These are phyloP conservation scores for Epizoanthus rinbou DNA, from an alignment of 92 coral and sea anemone species.

Conservation along the genomic window DNA sequence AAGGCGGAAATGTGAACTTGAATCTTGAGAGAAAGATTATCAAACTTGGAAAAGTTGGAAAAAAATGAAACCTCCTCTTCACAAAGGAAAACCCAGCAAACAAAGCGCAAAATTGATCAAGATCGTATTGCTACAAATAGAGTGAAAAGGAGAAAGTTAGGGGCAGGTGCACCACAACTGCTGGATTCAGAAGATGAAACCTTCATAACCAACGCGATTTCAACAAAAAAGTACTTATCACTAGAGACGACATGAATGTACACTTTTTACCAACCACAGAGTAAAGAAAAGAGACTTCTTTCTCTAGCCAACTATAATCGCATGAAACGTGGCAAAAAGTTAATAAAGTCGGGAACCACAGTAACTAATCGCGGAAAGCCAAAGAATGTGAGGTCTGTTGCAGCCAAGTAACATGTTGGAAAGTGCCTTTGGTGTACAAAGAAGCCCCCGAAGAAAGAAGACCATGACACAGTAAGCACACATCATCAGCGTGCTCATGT, in stretches of 20 bases:
- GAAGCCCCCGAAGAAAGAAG: slow-evolving; percentile 61
- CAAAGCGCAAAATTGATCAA: slow-evolving; percentile 54
- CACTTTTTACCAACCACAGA: slow-evolving; percentile 54
- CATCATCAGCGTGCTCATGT: slow-evolving; percentile 56
- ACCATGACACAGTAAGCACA: slow-evolving; percentile 44
- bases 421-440: slow-evolving; percentile 60
- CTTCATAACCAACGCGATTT: slow-evolving; percentile 65
- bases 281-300: slow-evolving; percentile 53
- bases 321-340: slow-evolving; percentile 43
- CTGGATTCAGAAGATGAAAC: slow-evolving; percentile 66
- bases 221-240: slow-evolving; percentile 68
- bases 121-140: slow-evolving; percentile 39
- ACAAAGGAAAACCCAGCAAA: slow-evolving; percentile 59
- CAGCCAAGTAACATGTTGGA: slow-evolving; percentile 52
- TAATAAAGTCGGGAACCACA: slow-evolving; percentile 55
- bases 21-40: slow-evolving; percentile 50
- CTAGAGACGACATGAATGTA: slow-evolving; percentile 50
- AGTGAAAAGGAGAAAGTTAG: slow-evolving; percentile 51
- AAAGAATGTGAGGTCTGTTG: slow-evolving; percentile 46
- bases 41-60: slow-evolving; percentile 52
- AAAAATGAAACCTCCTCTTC: slow-evolving; percentile 53
- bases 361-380: slow-evolving; percentile 53
- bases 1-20: slow-evolving; percentile 60
- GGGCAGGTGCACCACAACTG: slow-evolving; percentile 62
- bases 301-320: slow-evolving; percentile 46